These are phyloP conservation scores for Eciton burchellii DNA, from an alignment of 1,140 invertebrate genomes.

Conservation along the genomic window DNA sequence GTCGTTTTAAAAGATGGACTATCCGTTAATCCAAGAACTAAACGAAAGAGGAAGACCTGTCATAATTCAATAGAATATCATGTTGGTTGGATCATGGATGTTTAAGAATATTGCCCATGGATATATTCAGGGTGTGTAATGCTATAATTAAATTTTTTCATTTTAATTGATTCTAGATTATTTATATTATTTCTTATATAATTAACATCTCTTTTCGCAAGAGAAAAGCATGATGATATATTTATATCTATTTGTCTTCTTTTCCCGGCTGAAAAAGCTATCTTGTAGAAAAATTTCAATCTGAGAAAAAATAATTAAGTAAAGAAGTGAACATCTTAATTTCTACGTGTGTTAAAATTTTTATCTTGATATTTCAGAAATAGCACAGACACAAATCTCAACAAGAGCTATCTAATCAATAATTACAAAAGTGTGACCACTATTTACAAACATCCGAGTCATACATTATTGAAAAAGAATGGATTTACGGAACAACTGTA, in stretches of 20 bases:
- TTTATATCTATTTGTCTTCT: slow-evolving; percentile 36
- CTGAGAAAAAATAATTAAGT: neutral
- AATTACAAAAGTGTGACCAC: slow-evolving; percentile 92
- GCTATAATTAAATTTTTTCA: neutral
- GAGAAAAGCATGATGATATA: slow-evolving; percentile 27
- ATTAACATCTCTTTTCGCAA: neutral
- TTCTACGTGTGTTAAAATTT: neutral
- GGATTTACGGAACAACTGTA: slow-evolving; percentile 99
- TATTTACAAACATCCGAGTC: slow-evolving; percentile 97
- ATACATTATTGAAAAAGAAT: slow-evolving; percentile 97
- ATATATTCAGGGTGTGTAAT: slow-evolving; percentile 89
- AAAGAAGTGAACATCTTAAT: neutral
- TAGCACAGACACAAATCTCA: slow-evolving; percentile 91
- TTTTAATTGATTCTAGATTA: neutral
- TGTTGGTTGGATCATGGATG: slow-evolving; percentile 98
- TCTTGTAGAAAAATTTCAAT: slow-evolving; percentile 28
- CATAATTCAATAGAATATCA: slow-evolving; percentile 97
- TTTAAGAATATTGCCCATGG: slow-evolving; percentile 91
- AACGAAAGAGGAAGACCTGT: slow-evolving; percentile 95
- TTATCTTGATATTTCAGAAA: slow-evolving; percentile 84
- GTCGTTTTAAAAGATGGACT: slow-evolving; percentile 95
- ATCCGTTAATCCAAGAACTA: slow-evolving; percentile 88
- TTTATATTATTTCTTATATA: slow-evolving; percentile 4
- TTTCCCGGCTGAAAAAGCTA: slow-evolving; percentile 46
- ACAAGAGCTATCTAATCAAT: slow-evolving; percentile 87